Evolutionary conservation across 2,113 vertebrate species (phyloP), one percentile per base, ranked within the genome.

Genomic region (Podiceps cristatus): DNA sequence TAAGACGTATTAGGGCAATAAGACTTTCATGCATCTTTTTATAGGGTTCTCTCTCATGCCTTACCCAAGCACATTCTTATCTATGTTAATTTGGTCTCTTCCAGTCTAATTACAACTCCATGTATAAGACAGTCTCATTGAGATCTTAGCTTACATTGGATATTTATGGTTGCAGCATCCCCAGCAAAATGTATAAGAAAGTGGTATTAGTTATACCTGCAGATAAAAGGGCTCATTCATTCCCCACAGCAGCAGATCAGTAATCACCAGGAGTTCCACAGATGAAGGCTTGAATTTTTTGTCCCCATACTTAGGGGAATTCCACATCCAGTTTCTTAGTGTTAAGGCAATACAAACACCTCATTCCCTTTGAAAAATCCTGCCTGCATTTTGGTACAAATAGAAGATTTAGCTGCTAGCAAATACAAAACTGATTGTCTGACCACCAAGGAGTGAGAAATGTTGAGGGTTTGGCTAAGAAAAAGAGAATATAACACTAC

Each of bases 241-340:
- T 60, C 23, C 72, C 16, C 52, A 10, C n/a, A 80, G 72, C 52
- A 67, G 15, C 37, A 83, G 25, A 24, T 10, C 3, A 3, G 23
- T 56, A 37, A 83, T n/a, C 15, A 62, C 45, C 52, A 75, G 31
- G 37, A 79, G 42, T 35, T 25, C 66, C 52, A 18, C 31, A 25
- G 6, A 40, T 0, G 5, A 80, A 55, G 44, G 44, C 13, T 25
- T 62, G 66, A 53, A 35, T 14, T 45, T 69, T 58, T 31, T 28
- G 7, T 75, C 60, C 25, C 45, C 3, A 2, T 31, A 5, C 33
- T 37, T 24, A 17, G 10, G 27, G 37, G 20, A 71, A 52, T 44
- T 18, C 55, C 0, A 0, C 25, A 18, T 27, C 53, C 25, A 22
- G 31, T 33, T 89, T 24, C 14, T 44, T n/a, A n/a, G 37, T 8